Evolutionary conservation across 2,113 vertebrate species (phyloP).

Genomic region (Thermophis baileyi): DNA sequence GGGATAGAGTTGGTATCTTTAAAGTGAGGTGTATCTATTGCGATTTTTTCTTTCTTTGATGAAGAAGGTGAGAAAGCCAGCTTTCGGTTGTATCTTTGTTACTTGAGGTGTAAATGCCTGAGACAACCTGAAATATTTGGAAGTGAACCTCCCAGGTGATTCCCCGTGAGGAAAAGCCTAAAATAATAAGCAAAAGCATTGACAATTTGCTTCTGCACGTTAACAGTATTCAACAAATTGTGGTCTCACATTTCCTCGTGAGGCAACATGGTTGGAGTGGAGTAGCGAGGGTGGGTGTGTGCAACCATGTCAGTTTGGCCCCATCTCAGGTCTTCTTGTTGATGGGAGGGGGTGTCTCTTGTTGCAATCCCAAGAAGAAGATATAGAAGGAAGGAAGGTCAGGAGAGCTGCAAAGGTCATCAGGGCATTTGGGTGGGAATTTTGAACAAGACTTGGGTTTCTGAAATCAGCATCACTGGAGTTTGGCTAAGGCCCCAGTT

Average conservation of each 20-base stretch:
- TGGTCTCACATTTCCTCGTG: background rate
- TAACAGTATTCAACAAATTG: background rate
- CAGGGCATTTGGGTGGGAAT: background rate
- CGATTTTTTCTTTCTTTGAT: background rate
- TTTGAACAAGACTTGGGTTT: background rate
- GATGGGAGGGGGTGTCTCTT: background rate
- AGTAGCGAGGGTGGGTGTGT: background rate
- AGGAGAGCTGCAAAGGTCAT: background rate
- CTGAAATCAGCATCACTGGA: background rate
- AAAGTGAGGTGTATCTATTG: background rate
- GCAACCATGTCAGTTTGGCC: background rate
- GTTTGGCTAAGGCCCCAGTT: background rate
- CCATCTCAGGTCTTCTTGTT: background rate
- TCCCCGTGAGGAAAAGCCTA: background rate
- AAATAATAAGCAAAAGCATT: background rate
- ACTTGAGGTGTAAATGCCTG: background rate
- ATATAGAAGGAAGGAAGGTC: background rate
- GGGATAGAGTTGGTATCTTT: background rate
- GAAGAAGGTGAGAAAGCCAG: background rate
- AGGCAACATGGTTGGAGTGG: background rate
- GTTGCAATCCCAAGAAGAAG: background rate
- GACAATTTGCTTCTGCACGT: background rate
- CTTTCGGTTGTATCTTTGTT: background rate
- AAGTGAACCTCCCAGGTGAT: background rate
- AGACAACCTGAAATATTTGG: background rate